phyloP scores from a whole-genome alignment of 2,113 vertebrate genomes.

The Gobius niger region DNA sequence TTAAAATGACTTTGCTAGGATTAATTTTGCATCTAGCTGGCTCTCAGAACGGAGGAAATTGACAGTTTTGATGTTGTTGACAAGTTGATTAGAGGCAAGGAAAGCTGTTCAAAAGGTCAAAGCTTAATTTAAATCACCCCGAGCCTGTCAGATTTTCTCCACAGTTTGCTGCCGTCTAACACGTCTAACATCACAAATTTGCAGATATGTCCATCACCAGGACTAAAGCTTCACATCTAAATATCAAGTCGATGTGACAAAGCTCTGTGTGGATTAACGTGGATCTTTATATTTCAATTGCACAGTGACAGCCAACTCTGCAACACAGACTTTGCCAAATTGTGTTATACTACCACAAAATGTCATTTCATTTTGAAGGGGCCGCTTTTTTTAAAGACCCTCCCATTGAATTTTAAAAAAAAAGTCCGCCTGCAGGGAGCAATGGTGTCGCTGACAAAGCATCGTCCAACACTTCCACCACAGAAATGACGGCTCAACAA shows the following conservation, averaged over 20 bases:
- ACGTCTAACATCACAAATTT: conserved; percentile 26
- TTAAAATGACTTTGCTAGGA: background rate
- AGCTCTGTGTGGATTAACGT: conserved; percentile 11
- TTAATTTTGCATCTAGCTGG: conserved; percentile 8
- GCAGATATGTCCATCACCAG: conserved; percentile 21
- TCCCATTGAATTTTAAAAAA: too few relatives aligned
- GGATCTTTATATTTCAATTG: conserved; percentile 21
- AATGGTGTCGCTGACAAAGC: too few relatives aligned
- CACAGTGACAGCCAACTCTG: conserved; percentile 32
- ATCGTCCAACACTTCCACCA: too few relatives aligned
- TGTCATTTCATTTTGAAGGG: too few relatives aligned
- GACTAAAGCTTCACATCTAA: conserved; percentile 1
- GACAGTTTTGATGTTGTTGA: background rate
- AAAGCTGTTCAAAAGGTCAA: conserved; percentile 11
- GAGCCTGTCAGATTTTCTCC: conserved; percentile 16
- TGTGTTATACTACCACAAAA: too few relatives aligned
- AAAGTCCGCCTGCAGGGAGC: too few relatives aligned
- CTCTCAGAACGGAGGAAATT: background rate
- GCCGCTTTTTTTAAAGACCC: too few relatives aligned
- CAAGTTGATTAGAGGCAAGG: conserved; percentile 8
- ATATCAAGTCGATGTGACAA: conserved; percentile 5
- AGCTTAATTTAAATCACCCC: conserved; percentile 1
- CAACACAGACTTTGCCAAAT: too few relatives aligned
- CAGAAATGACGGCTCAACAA: too few relatives aligned
- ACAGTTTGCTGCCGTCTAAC: conserved; percentile 19